Evolutionary conservation across 2,797 vertebrate species (phyloP).

Genomic region (Coracias cyanogaster): DNA sequence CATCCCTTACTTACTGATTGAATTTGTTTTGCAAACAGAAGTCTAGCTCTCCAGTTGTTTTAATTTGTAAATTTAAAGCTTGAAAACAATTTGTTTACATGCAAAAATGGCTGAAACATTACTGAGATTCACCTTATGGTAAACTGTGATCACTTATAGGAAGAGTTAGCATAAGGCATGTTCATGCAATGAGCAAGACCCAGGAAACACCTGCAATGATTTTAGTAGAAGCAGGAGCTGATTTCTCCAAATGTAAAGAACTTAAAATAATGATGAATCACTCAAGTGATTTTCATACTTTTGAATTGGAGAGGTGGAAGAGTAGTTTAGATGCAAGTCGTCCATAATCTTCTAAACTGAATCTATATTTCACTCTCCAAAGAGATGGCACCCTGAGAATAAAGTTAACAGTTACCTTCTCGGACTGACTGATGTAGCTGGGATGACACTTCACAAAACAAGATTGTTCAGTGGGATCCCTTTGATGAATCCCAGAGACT

Average conservation of each 20-base stretch:
- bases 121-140: not conserved
- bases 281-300: not conserved
- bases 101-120: slow-evolving; percentile 18
- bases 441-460: not conserved
- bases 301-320: not conserved
- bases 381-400: slow-evolving; percentile 2
- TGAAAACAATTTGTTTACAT: slow-evolving; percentile 51
- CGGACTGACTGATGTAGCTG: not conserved
- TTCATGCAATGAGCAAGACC: slow-evolving; percentile 12
- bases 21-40: not conserved
- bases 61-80: slow-evolving; percentile 1
- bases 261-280: not conserved
- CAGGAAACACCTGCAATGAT: not conserved
- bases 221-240: slow-evolving; percentile 3
- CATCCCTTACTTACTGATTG: not conserved
- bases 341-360: not conserved
- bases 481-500: not conserved
- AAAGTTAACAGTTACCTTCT: not conserved
- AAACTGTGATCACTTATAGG: not conserved
- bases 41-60: slow-evolving; percentile 15
- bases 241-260: not conserved
- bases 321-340: slow-evolving; percentile 21
- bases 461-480: not conserved
- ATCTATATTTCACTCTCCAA: slow-evolving; percentile 18
- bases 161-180: not conserved